Conservation (phyloP, 2,797 vertebrate genomes). For the Acanthurus tractus region DNA sequence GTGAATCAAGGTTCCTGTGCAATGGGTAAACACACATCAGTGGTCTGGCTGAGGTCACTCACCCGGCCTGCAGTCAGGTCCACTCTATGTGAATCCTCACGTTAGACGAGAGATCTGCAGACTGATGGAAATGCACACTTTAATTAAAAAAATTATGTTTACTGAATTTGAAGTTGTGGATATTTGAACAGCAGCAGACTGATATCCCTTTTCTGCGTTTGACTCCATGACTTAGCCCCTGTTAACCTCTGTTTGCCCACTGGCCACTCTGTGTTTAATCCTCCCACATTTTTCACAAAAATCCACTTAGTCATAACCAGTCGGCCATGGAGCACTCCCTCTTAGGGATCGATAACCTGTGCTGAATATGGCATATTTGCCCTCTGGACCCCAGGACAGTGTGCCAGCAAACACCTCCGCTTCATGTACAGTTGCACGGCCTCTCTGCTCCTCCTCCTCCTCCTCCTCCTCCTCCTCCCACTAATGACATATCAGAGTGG, state of each 20-base stretch:
- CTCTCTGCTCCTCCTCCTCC: conserved; percentile 16
- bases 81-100: neutral
- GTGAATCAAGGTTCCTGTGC: conserved; percentile 75
- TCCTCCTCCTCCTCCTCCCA: neutral
- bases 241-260: neutral
- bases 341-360: conserved; percentile 68
- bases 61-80: conserved; percentile 49
- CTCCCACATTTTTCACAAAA: conserved; percentile 21
- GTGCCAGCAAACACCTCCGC: conserved; percentile 22
- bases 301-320: conserved; percentile 4
- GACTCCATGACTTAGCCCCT: fast-evolving
- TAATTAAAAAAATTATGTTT: neutral
- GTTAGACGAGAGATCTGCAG: neutral
- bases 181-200: neutral
- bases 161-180: neutral
- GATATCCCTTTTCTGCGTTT: neutral
- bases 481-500: conserved; percentile 15
- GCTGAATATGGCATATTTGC: conserved; percentile 27
- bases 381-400: conserved; percentile 61
- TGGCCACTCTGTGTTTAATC: neutral
- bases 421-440: conserved; percentile 8
- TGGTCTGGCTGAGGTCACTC: conserved; percentile 70
- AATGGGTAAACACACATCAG: conserved; percentile 76
- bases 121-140: neutral
- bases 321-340: neutral